Base-by-base conservation (phyloP, 2,113 vertebrate species). In the Otis tarda region DNA sequence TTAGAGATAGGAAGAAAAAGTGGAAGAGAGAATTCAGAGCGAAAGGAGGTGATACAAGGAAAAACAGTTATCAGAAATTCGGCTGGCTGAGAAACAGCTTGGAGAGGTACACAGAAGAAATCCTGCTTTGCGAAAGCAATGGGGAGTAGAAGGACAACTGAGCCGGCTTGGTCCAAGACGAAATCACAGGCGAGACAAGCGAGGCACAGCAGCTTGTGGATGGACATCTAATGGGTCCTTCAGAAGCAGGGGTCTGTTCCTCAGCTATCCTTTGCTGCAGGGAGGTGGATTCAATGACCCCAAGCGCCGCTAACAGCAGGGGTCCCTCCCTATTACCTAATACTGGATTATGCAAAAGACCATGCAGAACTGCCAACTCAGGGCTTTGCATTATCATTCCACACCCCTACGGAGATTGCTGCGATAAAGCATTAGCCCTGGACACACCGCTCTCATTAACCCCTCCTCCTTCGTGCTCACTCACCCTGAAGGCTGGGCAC, bases 351-450 rank as follows among this genome's bases (percentile, higher is more conserved):
- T 90, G 88, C 76, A 94, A 90, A 88, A 81, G 39, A 71, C 37
- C 43, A 49, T 7, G 23, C 37, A 92, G 90, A 90, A 87, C 60
- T 89, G 77, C 90, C 80, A 76, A 78, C 83, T 95, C 95, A 95
- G 94, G 88, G 89, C 80, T 95, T 73, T 91, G 88, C 80, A 71
- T 83, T 82, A 89, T n/a, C 94, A 49, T 30, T 83, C 80, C 93
- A 69, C 79, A 86, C 83, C 67, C 47, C 93, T 83, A 37, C 60
- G 60, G 88, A 93, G 94, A 45, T 55, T n/a, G 37, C 83, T 75
- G 53, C 8, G 59, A 52, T 75, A 67, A 75, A 92, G 88, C 85
- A 87, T 41, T 15, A 87, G 73, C 39, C 70, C 88, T 82, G 73
- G 80, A 35, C 92, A 94, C 60, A 47, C 79, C 59, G 1, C 75